A percentile compares a stretch with the other conserved stretches of the same genome.
Evolutionary conservation across 2,797 vertebrate genomes (phyloP).

Genomic region (Ctenosaura bakeri): DNA sequence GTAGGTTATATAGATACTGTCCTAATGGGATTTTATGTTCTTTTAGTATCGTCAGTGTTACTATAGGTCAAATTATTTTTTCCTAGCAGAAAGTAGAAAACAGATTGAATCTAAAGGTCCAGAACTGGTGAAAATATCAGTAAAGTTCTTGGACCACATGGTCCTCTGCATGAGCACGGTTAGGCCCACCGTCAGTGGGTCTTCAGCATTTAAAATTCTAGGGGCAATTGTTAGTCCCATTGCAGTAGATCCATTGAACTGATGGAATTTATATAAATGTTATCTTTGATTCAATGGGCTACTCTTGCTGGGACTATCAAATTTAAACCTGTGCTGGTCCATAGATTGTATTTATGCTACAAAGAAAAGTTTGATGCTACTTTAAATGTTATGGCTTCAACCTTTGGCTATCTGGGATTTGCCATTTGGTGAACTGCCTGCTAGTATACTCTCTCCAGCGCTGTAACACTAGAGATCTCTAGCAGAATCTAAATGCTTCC

Average conservation of each 20-base stretch:
- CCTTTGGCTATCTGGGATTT: too few species aligned
- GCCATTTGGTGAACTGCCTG: too few species aligned
- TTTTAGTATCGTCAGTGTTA: not conserved
- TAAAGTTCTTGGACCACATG: not conserved
- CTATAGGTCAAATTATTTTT: not conserved
- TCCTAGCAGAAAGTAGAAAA: not conserved
- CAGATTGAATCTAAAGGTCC: not conserved
- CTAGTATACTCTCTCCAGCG: too few species aligned
- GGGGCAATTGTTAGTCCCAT: too few species aligned
- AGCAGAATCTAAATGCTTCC: too few species aligned
- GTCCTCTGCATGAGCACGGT: not conserved
- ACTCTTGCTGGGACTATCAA: too few species aligned
- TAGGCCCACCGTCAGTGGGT: not conserved
- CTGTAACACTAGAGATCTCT: too few species aligned
- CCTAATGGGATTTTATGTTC: not conserved
- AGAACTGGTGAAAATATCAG: not conserved
- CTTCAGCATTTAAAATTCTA: slow-evolving; percentile 3
- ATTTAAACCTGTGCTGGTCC: not conserved
- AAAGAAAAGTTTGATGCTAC: too few species aligned
- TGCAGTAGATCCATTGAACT: too few species aligned
- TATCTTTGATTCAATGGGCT: too few species aligned
- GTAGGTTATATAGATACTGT: not conserved
- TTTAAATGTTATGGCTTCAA: too few species aligned
- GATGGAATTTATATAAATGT: too few species aligned
- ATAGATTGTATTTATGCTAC: not conserved